Conservation (phyloP, 2,797 vertebrate genomes). For the Pagetopsis macropterus region DNA sequence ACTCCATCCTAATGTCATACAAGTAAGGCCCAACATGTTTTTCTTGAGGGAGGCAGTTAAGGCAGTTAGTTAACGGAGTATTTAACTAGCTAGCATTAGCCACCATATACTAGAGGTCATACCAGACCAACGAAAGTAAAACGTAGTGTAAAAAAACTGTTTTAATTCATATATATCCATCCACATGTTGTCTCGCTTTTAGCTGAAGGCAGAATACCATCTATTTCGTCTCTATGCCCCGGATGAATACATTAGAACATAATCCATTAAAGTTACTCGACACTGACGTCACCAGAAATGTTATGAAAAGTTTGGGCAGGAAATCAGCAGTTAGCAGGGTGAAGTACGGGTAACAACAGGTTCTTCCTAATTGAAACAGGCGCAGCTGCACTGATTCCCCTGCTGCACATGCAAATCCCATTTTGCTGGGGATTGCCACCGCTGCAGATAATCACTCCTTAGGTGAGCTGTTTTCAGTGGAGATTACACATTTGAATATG, state of each 20-base stretch:
- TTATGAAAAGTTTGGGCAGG: constrained; percentile 20
- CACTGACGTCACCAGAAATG: constrained; percentile 22
- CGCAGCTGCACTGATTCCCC: constrained; percentile 53
- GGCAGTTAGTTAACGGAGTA: background rate
- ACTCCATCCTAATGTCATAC: background rate
- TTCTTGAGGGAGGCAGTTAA: background rate
- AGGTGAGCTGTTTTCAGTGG: constrained; percentile 53
- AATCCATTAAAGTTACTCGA: constrained; percentile 25
- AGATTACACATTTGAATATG: constrained; percentile 52
- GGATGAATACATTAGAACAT: constrained; percentile 6
- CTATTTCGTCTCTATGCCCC: background rate
- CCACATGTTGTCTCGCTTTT: background rate
- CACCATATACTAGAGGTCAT: background rate
- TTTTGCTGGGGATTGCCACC: constrained; percentile 61
- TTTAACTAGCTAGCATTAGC: background rate
- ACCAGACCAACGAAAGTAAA: too few relatives aligned
- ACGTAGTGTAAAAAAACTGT: too few relatives aligned
- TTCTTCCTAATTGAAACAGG: constrained; percentile 65
- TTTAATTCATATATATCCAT: too few relatives aligned
- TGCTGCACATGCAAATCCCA: constrained; percentile 56
- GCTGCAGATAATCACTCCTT: constrained; percentile 61
- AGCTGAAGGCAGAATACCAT: background rate
- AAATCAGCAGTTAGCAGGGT: constrained; percentile 35
- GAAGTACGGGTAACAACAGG: constrained; percentile 46
- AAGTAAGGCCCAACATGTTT: background rate